Percentiles rank a stretch among this genome's conserved stretches.
These are phyloP conservation scores for Maniola jurtina DNA, from an alignment of 1,140 invertebrate genomes.

Conservation along the genomic window DNA sequence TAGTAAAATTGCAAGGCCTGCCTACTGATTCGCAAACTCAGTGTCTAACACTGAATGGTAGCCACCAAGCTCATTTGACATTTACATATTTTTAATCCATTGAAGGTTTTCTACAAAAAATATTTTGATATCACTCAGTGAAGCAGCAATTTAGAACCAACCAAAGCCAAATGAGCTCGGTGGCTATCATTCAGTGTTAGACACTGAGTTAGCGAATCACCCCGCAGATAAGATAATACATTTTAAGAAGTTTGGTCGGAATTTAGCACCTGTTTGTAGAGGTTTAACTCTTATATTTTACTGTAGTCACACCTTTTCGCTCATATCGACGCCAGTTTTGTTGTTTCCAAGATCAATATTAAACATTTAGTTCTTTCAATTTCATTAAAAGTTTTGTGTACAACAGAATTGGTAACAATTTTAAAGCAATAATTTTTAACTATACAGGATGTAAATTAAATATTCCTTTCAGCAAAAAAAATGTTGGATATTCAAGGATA, in stretches of 20 bases:
- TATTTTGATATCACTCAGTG: too few species aligned
- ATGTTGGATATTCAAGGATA: neutral
- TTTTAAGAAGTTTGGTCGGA: neutral
- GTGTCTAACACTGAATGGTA: too few species aligned
- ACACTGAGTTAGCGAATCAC: too few species aligned
- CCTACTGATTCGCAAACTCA: too few species aligned
- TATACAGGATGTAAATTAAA: conserved; percentile 8
- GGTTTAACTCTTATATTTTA: conserved; percentile 3
- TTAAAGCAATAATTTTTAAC: neutral
- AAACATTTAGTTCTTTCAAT: neutral
- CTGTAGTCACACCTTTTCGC: neutral
- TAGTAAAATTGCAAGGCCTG: too few species aligned
- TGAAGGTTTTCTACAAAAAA: too few species aligned
- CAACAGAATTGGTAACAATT: neutral
- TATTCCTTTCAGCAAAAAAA: neutral
- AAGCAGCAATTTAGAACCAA: too few species aligned
- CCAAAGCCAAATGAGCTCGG: too few species aligned
- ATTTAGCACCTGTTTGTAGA: neutral
- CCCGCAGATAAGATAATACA: too few species aligned
- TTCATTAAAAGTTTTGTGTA: neutral
- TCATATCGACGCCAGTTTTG: neutral
- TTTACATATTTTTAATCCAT: too few species aligned
- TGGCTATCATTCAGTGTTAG: too few species aligned
- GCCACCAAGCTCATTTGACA: too few species aligned
- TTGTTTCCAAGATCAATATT: neutral